Percentiles rank a stretch among this genome's conserved stretches.
Evolutionary conservation across 2,797 vertebrate genomes (phyloP).

Genomic region (Pseudochirops corinnae): DNA sequence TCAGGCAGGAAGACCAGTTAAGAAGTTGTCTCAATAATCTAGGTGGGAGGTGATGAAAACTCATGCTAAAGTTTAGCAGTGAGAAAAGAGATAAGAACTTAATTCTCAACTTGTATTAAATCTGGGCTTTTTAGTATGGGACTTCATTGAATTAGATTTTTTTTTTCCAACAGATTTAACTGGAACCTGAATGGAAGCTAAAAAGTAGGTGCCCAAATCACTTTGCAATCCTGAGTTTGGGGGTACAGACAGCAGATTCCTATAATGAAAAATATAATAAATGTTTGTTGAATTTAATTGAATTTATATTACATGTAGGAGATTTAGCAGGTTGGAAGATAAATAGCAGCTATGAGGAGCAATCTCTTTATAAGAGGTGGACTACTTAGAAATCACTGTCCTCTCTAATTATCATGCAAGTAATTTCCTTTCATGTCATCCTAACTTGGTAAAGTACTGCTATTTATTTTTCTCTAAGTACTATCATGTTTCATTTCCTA

Average conservation of each 20-base stretch:
- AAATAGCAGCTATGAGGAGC: constrained; percentile 20
- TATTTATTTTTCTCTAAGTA: constrained; percentile 60
- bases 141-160: neutral
- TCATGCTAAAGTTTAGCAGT: neutral
- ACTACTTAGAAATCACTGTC: constrained; percentile 48
- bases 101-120: neutral
- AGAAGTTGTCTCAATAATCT: neutral
- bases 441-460: constrained; percentile 45
- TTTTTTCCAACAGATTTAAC: constrained; percentile 41
- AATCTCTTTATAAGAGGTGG: constrained; percentile 17
- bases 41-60: neutral
- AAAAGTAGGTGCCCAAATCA: constrained; percentile 26
- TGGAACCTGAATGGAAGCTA: constrained; percentile 7
- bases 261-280: neutral
- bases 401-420: constrained; percentile 54
- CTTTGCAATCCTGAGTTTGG: constrained; percentile 31
- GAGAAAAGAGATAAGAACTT: neutral
- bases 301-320: constrained; percentile 33
- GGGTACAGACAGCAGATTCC: constrained; percentile 41
- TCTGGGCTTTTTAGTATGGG: neutral
- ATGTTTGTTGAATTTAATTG: neutral
- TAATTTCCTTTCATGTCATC: constrained; percentile 62
- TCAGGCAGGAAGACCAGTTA: neutral
- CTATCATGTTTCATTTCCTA: constrained; percentile 61
- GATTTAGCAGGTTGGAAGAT: constrained; percentile 16